Evolutionary conservation across 2,797 vertebrate genomes (phyloP).

Genomic region (Silurus aristotelis): DNA sequence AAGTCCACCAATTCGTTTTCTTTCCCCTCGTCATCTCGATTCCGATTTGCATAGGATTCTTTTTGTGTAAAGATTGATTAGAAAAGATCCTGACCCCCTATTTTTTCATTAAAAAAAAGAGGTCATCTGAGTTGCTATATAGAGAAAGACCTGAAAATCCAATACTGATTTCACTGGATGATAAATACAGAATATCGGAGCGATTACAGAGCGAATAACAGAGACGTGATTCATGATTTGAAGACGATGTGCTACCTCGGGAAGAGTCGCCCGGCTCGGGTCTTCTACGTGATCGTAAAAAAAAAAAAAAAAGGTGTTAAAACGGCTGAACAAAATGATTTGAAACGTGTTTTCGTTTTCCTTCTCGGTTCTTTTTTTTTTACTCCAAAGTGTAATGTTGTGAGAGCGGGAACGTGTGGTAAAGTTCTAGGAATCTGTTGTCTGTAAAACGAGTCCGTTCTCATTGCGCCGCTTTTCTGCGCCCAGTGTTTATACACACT

Average conservation of each 20-base stretch:
- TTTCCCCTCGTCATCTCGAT: constrained; percentile 23
- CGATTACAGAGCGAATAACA: constrained; percentile 1
- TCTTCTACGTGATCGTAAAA: neutral
- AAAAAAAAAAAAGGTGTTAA: neutral
- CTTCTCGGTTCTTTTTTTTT: neutral
- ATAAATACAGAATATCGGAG: neutral
- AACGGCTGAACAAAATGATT: neutral
- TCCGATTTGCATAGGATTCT: constrained; percentile 55
- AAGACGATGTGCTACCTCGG: constrained; percentile 27
- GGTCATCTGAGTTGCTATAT: neutral
- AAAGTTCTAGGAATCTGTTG: neutral
- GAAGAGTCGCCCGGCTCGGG: neutral
- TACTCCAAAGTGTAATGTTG: neutral
- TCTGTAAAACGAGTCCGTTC: neutral
- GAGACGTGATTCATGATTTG: neutral
- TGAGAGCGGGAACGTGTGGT: constrained; percentile 1
- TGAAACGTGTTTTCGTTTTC: neutral
- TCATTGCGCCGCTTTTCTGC: constrained; percentile 16
- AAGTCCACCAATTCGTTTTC: neutral
- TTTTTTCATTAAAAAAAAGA: neutral
- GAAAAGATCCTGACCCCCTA: constrained; percentile 37
- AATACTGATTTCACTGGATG: constrained; percentile 31
- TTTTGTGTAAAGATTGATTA: constrained; percentile 11
- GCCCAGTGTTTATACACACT: constrained; percentile 34
- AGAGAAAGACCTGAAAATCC: constrained; percentile 33